Conservation (phyloP, 2,113 vertebrate genomes). For the Anthoscopus minutus region DNA sequence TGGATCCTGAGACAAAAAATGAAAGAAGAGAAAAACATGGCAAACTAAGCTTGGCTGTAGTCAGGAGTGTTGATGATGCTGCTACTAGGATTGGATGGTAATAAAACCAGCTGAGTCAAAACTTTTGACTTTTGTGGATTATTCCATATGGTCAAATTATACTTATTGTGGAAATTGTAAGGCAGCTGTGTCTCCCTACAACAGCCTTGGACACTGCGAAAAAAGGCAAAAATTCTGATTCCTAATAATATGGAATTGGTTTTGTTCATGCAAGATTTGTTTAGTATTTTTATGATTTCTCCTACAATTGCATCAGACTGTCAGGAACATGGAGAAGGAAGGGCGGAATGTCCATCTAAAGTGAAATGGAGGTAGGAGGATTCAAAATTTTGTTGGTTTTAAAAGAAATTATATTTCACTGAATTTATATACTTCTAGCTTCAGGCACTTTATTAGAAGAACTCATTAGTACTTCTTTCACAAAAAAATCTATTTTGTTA, state of each 20-base stretch:
- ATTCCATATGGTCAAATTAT: neutral
- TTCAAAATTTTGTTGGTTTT: neutral
- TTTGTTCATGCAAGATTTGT: neutral
- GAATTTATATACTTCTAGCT: neutral
- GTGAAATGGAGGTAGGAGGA: neutral
- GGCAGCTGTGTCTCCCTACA: neutral
- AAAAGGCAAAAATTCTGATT: neutral
- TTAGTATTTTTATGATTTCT: neutral
- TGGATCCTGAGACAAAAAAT: neutral
- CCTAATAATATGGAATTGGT: neutral
- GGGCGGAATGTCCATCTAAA: neutral
- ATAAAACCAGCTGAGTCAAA: neutral
- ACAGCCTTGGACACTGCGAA: neutral
- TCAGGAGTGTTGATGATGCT: neutral
- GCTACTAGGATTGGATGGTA: neutral
- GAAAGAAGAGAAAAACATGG: neutral
- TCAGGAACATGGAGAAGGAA: neutral
- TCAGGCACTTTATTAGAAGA: neutral
- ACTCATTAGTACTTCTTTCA: neutral
- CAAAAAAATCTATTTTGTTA: neutral
- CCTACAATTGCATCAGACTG: neutral
- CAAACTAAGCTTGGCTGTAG: neutral
- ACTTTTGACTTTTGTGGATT: neutral
- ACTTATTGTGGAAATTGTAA: neutral
- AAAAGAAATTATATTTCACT: neutral